Conservation (phyloP, 2,888 invertebrate genomes). For the Odontocerum albicorne region DNA sequence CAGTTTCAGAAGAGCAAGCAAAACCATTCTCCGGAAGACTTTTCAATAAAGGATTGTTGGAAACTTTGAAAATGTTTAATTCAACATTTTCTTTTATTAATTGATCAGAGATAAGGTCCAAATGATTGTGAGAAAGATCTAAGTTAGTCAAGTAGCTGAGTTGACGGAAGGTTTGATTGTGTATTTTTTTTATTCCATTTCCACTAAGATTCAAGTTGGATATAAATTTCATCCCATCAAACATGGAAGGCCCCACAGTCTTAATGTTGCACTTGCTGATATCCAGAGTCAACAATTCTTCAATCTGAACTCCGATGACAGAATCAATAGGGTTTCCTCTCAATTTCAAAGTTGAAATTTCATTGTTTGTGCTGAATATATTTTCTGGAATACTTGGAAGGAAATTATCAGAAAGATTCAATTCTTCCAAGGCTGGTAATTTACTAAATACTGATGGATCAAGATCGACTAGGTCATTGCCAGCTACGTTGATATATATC, state of each 20-base stretch:
- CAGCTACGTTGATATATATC: slow-evolving; percentile 67
- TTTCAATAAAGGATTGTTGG: slow-evolving; percentile 68
- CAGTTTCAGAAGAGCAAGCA: slow-evolving; percentile 58
- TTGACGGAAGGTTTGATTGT: slow-evolving; percentile 67
- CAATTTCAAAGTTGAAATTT: slow-evolving; percentile 68
- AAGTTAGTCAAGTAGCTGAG: slow-evolving; percentile 68
- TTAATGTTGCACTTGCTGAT: slow-evolving; percentile 69
- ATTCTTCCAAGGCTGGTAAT: slow-evolving; percentile 66
- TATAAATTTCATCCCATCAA: slow-evolving; percentile 63
- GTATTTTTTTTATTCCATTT: slow-evolving; percentile 69
- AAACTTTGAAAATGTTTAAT: slow-evolving; percentile 69
- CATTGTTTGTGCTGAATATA: slow-evolving; percentile 66
- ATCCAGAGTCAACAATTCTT: slow-evolving; percentile 67
- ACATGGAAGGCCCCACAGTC: slow-evolving; percentile 65
- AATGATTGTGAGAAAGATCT: slow-evolving; percentile 72
- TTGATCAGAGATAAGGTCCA: slow-evolving; percentile 67
- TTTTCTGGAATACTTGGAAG: slow-evolving; percentile 64
- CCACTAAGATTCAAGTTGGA: slow-evolving; percentile 69
- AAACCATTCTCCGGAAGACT: slow-evolving; percentile 69
- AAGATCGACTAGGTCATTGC: slow-evolving; percentile 65
- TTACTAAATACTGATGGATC: slow-evolving; percentile 63
- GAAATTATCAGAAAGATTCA: slow-evolving; percentile 72
- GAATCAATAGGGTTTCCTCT: slow-evolving; percentile 68
- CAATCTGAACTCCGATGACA: slow-evolving; percentile 62
- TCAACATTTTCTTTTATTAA: slow-evolving; percentile 70